phyloP scores from a whole-genome alignment of 2,888 invertebrate genomes.

The Drosophila limbata region DNA sequence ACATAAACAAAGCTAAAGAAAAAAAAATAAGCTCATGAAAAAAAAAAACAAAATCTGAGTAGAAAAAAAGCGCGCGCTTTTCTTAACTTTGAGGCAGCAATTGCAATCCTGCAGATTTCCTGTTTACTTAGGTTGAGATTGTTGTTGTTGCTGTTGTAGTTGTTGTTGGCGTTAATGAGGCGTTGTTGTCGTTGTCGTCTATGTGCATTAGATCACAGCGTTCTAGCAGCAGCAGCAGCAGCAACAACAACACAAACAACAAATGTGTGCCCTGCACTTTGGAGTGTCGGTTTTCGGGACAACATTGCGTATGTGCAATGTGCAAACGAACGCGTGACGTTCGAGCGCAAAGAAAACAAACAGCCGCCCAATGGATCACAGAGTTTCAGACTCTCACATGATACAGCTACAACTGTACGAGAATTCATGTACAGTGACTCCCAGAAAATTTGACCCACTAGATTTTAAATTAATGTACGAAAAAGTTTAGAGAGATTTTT shows the following conservation, averaged over 20 bases:
- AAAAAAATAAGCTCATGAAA: not conserved
- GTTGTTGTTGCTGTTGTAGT: constrained; percentile 27
- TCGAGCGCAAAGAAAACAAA: constrained; percentile 65
- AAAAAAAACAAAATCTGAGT: not conserved
- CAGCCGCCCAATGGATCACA: constrained; percentile 52
- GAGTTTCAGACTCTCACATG: constrained; percentile 39
- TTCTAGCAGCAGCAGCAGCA: constrained; percentile 26
- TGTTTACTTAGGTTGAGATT: constrained; percentile 61
- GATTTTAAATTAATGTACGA: no score
- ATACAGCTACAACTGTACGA: constrained; percentile 23
- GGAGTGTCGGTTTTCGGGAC: constrained; percentile 57
- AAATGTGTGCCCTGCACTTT: constrained; percentile 60
- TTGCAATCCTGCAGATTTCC: constrained; percentile 67
- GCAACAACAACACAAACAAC: constrained; percentile 29
- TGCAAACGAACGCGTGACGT: constrained; percentile 67
- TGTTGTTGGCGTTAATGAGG: constrained; percentile 60
- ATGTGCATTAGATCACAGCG: constrained; percentile 54
- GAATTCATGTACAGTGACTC: no score
- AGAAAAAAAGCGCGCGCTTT: constrained; percentile 54
- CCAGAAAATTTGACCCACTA: no score
- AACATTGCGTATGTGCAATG: constrained; percentile 72
- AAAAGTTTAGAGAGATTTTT: no score
- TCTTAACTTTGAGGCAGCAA: constrained; percentile 29
- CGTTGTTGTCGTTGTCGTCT: constrained; percentile 34
- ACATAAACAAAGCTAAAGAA: constrained; percentile 15